These are phyloP conservation scores for Chaenocephalus aceratus DNA, from an alignment of 2,113 vertebrate species.

Conservation along the genomic window DNA sequence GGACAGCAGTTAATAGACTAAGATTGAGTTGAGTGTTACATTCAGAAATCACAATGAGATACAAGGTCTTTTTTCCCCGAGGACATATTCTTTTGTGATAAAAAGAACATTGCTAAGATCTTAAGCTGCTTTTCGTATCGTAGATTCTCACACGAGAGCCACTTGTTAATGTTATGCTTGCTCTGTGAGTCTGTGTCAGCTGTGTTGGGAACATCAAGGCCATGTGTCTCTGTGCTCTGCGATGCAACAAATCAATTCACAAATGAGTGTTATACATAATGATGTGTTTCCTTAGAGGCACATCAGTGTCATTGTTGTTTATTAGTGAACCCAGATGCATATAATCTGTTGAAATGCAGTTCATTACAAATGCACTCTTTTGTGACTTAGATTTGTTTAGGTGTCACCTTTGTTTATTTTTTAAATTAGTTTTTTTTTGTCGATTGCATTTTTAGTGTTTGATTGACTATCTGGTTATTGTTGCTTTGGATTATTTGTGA, in stretches of 20 bases:
- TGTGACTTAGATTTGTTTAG: not conserved
- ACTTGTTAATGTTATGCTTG: slow-evolving; percentile 1
- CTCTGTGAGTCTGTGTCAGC: slow-evolving; percentile 15
- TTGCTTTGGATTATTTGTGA: not conserved
- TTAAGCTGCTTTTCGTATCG: not conserved
- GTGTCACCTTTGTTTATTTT: not conserved
- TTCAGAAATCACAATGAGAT: slow-evolving; percentile 33
- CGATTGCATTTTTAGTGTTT: not conserved
- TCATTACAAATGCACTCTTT: not conserved
- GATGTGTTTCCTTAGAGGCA: slow-evolving; percentile 30
- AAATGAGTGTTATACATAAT: slow-evolving; percentile 47
- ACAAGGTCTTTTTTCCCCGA: slow-evolving; percentile 4
- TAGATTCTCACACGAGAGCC: not conserved
- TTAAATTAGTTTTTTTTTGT: not conserved
- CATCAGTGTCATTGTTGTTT: slow-evolving; percentile 44
- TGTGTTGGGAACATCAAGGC: slow-evolving; percentile 26
- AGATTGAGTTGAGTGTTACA: slow-evolving; percentile 43
- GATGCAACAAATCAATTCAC: slow-evolving; percentile 54
- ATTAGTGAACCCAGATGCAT: slow-evolving; percentile 32
- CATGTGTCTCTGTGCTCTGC: slow-evolving; percentile 14
- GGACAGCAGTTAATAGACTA: slow-evolving; percentile 42
- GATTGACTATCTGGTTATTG: not conserved
- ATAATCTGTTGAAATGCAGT: slow-evolving; percentile 34
- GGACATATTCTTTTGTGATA: slow-evolving; percentile 38
- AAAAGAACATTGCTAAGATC: not conserved